Conservation (phyloP, 2,113 vertebrate genomes). For the Macrotis lagotis region DNA sequence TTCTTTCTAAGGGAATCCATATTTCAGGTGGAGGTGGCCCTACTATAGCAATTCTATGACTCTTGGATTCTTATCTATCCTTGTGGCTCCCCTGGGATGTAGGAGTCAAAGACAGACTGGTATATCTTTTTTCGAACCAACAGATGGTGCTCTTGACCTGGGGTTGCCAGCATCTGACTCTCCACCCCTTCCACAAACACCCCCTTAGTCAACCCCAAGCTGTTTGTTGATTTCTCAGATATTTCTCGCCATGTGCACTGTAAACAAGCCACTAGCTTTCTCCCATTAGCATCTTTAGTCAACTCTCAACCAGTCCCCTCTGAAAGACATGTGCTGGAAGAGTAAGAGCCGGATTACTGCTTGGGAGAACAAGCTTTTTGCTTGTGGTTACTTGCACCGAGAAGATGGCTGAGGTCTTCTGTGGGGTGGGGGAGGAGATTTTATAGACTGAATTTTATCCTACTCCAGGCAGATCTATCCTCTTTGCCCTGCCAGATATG, state of each 20-base stretch:
- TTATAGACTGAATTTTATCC: not conserved
- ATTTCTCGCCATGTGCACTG: not conserved
- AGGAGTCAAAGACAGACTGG: not conserved
- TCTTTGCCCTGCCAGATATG: not conserved
- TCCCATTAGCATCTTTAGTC: not conserved
- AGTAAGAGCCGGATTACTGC: not conserved
- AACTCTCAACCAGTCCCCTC: not conserved
- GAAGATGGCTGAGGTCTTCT: not conserved
- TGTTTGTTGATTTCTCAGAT: slow-evolving; percentile 5
- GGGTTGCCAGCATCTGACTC: not conserved
- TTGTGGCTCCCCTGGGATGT: not conserved
- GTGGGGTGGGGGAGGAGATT: not conserved
- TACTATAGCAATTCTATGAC: not conserved
- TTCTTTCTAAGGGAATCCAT: not conserved
- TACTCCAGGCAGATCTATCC: too few species aligned
- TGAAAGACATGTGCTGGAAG: too few species aligned
- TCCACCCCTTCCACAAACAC: too few species aligned
- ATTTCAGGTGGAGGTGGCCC: not conserved
- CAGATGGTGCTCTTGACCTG: slow-evolving; percentile 62
- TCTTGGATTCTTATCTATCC: not conserved
- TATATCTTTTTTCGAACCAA: not conserved
- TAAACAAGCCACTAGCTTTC: not conserved
- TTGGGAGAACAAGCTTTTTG: not conserved
- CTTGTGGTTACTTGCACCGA: not conserved
- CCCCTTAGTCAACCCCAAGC: too few species aligned